phyloP scores from a whole-genome alignment of 92 coral and sea anemone species.

The Epizoanthus ramosus region DNA sequence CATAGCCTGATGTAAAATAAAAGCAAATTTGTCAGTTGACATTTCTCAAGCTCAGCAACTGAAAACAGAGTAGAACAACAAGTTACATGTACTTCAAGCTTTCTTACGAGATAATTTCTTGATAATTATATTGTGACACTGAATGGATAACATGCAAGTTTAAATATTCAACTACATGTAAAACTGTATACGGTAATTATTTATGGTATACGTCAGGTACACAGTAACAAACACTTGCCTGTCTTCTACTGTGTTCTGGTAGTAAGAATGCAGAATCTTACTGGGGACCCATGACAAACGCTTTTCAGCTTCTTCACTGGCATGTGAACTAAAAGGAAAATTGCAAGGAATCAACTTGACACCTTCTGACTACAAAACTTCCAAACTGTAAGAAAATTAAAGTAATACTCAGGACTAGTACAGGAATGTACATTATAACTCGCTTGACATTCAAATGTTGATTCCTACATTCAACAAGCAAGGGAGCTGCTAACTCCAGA shows the following conservation, averaged over 20 bases:
- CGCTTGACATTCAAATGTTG: too few species aligned
- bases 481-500: too few species aligned
- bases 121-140: too few species aligned
- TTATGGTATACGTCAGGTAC: too few species aligned
- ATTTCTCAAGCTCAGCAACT: background rate
- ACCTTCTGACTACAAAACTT: background rate
- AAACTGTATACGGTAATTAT: too few species aligned
- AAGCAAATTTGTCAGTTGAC: background rate
- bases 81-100: background rate
- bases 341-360: background rate
- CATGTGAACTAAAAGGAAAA: slow-evolving; percentile 57
- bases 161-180: too few species aligned
- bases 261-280: slow-evolving; percentile 83
- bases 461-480: too few species aligned
- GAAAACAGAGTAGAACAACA: background rate
- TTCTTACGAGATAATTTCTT: too few species aligned
- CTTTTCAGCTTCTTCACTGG: slow-evolving; percentile 64
- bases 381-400: background rate
- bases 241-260: slow-evolving; percentile 86
- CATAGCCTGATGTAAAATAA: slow-evolving; percentile 56
- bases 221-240: slow-evolving; percentile 47
- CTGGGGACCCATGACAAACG: slow-evolving; percentile 92
- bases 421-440: too few species aligned
- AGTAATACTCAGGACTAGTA: too few species aligned
- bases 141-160: too few species aligned